These are phyloP conservation scores for Anguilla obscura DNA, from an alignment of 2,797 vertebrate species.

Conservation along the genomic window DNA sequence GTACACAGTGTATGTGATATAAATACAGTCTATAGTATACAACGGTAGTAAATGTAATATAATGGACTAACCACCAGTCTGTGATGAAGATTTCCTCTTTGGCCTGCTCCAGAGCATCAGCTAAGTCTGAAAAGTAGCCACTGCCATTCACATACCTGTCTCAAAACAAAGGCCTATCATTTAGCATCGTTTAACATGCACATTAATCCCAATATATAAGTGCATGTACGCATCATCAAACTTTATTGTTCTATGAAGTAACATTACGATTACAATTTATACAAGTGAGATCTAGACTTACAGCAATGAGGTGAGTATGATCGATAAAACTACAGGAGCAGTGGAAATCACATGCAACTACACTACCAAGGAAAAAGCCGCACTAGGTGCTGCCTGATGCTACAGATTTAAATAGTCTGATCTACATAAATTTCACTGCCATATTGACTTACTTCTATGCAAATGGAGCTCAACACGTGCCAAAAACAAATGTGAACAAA, in stretches of 20 bases:
- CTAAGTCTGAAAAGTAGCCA: conserved; percentile 82
- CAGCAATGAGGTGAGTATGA: neutral
- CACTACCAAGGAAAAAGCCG: neutral
- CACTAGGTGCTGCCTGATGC: neutral
- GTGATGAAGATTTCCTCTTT: conserved; percentile 91
- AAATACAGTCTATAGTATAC: neutral
- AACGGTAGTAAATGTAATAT: neutral
- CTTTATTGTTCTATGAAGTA: neutral
- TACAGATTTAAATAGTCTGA: neutral
- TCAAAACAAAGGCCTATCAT: conserved; percentile 26
- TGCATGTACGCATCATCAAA: neutral
- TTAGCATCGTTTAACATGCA: neutral
- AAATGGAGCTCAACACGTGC: neutral
- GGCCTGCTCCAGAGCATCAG: conserved; percentile 82
- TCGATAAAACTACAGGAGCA: neutral
- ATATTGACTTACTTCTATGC: neutral
- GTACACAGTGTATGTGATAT: neutral
- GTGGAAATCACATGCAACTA: neutral
- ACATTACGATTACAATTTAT: neutral
- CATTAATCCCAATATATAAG: neutral
- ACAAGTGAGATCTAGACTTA: neutral
- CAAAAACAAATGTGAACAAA: neutral
- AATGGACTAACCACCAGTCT: conserved; percentile 84
- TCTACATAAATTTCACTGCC: neutral
- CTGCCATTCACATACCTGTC: conserved; percentile 87